Evolutionary conservation across 2,888 invertebrate species (phyloP).

Genomic region (Xestia ashworthii): DNA sequence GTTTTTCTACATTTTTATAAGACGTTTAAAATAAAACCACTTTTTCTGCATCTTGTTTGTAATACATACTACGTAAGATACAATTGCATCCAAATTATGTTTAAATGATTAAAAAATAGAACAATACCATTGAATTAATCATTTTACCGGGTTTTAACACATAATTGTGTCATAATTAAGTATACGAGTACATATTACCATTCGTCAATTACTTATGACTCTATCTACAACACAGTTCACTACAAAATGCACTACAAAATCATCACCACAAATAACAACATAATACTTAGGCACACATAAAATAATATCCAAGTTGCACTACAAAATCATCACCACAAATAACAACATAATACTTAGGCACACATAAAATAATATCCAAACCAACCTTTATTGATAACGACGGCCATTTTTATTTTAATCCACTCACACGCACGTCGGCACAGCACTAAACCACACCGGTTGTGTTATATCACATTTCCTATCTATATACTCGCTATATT

Average conservation of each 20-base stretch:
- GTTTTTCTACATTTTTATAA: neutral
- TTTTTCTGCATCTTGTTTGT: neutral
- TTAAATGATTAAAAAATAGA: neutral
- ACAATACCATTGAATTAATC: neutral
- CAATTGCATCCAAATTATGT: neutral
- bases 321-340: no score
- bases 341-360: neutral
- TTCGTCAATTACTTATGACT: neutral
- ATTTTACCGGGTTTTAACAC: neutral
- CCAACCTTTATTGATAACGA: slow-evolving; percentile 84
- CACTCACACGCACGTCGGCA: slow-evolving; percentile 64
- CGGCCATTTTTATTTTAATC: slow-evolving; percentile 76
- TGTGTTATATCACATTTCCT: slow-evolving; percentile 36
- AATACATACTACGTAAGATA: neutral
- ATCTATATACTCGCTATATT: slow-evolving; percentile 26
- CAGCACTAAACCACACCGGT: slow-evolving; percentile 35
- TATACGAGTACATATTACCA: neutral
- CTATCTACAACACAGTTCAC: neutral
- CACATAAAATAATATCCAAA: slow-evolving; percentile 21
- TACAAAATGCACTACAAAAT: neutral
- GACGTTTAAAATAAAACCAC: neutral
- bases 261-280: neutral
- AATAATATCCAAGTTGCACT: neutral
- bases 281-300: neutral
- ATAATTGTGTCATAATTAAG: neutral